Base-by-base conservation (phyloP, 1,140 invertebrate species). In the Drosophila triauraria region DNA sequence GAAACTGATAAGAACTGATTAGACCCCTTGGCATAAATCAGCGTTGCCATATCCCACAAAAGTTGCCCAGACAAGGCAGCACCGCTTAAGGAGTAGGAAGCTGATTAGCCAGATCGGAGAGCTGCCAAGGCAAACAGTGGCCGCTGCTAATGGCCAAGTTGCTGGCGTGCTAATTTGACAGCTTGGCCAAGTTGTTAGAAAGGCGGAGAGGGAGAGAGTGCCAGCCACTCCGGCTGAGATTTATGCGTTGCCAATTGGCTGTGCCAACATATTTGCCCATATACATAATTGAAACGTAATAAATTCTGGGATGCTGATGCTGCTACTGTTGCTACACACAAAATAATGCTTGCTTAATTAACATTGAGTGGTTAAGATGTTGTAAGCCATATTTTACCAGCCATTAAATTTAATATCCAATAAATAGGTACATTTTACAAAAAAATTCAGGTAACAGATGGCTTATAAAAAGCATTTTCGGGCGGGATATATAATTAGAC, bases 241-340 rank as follows among this genome's bases (percentile, higher is more conserved):
- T 90, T 90, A 88, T 88, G 85, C 81, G 56, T 50, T 78, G 86
- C 81, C 85, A 88, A 90, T 85, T 90, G 84, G 65, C 50, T 65
- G 74, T 67, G 68, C 46, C 85, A 90, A 79, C 85, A 90, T 78
- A 90, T 78, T 87, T 87, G 80, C 63, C 84, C 83, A 87, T 87
- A 87, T 81, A 90, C 86, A 88, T 88, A 90, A 88, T 88, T 88
- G 85, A 88, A 82, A 91, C 80, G 81, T 88, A 90, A 88, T 88
- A 88, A 88, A 88, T 88, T 88, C 85, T 90, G 69, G 56, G 48
- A 40, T 51, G 69, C 42, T 32, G 65, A 38, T 13, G 35, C 10
- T n/a, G 53, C 8, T n/a, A 42, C 40, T n/a, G 4, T 42, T 6
- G 40, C 40, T 56, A 56, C 53, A 56, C 53, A n/a, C 53, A 56